Evolutionary conservation across 1,140 invertebrate species (phyloP).

Genomic region (Anastrepha obliqua): DNA sequence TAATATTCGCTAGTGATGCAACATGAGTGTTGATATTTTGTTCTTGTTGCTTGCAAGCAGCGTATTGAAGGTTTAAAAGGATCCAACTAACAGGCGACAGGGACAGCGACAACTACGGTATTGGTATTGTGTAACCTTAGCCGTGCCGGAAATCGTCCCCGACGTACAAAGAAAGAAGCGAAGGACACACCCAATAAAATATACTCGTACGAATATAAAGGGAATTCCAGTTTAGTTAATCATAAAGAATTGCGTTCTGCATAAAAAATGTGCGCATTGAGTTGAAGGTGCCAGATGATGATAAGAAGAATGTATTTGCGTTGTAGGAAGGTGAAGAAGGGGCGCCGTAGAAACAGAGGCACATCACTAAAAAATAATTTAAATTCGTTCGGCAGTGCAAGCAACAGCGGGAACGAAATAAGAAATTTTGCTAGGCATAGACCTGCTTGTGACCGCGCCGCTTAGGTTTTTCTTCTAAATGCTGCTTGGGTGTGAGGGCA

Average conservation of each 20-base stretch:
- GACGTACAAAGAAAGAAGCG: constrained; percentile 18
- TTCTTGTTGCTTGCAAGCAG: not conserved
- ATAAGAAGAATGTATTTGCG: not conserved
- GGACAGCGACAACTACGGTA: not conserved
- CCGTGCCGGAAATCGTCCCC: constrained; percentile 44
- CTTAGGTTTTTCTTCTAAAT: not conserved
- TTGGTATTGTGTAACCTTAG: constrained; percentile 47
- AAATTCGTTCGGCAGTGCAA: not conserved
- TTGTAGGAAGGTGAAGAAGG: not conserved
- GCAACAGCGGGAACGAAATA: not conserved
- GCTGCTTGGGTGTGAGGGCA: not conserved
- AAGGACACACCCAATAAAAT: constrained; percentile 51
- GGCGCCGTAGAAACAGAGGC: not conserved
- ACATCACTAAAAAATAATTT: no score
- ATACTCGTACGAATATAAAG: constrained; percentile 1
- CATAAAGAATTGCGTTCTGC: not conserved
- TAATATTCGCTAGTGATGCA: constrained; percentile 20
- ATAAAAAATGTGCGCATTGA: not conserved
- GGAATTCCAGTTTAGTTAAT: constrained; percentile 32
- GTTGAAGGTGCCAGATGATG: constrained; percentile 42
- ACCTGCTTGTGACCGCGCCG: not conserved
- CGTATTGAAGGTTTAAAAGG: constrained; percentile 14
- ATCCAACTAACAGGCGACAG: not conserved
- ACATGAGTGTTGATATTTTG: constrained; percentile 39
- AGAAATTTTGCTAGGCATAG: not conserved